Conservation (phyloP, 1,140 invertebrate genomes). For the Heliconius melpomene region DNA sequence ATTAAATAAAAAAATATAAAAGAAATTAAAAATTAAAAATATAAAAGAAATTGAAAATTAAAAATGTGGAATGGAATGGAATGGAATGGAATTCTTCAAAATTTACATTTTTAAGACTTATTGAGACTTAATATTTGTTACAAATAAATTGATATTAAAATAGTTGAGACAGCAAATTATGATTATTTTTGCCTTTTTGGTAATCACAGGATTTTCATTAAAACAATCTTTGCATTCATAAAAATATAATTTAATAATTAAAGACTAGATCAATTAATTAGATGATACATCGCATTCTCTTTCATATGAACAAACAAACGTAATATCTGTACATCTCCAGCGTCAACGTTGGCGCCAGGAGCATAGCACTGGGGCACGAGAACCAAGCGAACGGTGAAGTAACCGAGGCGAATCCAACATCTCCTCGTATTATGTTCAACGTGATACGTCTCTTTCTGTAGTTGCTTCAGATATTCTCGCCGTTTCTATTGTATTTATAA, state of each 20-base stretch:
- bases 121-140: no score
- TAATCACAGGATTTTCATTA: slow-evolving; percentile 25
- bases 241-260: slow-evolving; percentile 59
- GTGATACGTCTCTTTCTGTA: slow-evolving; percentile 69
- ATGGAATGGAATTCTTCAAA: no score
- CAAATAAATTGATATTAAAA: no score
- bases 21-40: no score
- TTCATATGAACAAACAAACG: slow-evolving; percentile 66
- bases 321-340: slow-evolving; percentile 68
- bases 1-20: no score
- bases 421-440: slow-evolving; percentile 61
- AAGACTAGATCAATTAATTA: slow-evolving; percentile 73
- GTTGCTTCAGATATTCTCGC: slow-evolving; percentile 57
- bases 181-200: no score
- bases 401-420: slow-evolving; percentile 67
- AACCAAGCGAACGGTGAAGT: slow-evolving; percentile 59
- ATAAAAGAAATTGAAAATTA: no score
- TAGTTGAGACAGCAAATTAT: no score
- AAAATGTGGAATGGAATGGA: no score
- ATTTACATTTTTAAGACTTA: no score
- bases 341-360: slow-evolving; percentile 49
- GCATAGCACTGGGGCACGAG: slow-evolving; percentile 47
- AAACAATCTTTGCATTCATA: slow-evolving; percentile 46
- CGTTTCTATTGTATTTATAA: slow-evolving; percentile 82
- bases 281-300: slow-evolving; percentile 65